Base-by-base conservation (phyloP, 2,888 invertebrate species). In the Lochmaea crataegi region DNA sequence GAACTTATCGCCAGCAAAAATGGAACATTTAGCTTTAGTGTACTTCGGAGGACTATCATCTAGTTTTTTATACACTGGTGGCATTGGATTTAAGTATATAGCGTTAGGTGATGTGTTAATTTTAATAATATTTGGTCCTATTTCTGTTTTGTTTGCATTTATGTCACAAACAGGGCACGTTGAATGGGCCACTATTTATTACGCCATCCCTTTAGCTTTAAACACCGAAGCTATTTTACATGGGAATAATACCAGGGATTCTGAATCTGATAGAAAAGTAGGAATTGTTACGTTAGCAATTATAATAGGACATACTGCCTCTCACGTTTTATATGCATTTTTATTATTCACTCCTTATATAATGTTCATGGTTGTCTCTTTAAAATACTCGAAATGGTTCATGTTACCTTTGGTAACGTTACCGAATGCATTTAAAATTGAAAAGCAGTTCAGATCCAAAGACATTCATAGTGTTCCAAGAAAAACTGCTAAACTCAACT, bases 211-310 rank as follows among this genome's bases (percentile, higher is more conserved):
- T 7, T 87, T 98, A 75, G 97, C 98, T 11, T 87, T 98, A 26
- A 97, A 97, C 83, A 97, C 97, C 1, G 98, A 97, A 86, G 97
- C 97, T 65, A 97, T 98, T 83, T 88, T 98, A 72, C 98, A 98
- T 85, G 95, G 96, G 83, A 98, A 98, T 85, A 98, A 98, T 85
- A 96, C 97, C 0, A 90, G 97, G 79, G 97, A 98, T 87, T 90
- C 95, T 79, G 96, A 96, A 83, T 92, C 92, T 73, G 98, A 98
- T 84, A 91, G 92, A 75, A 92, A 92, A 84, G 97, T 95, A 64
- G 97, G 97, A 76, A 97, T 97, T 82, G 96, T 98, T 0, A 98
- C 98, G 16, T 87, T 98, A 81, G 97, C 98, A n/a, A 97, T 98
- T 83, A 87, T 97, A 68, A 93, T 98, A 78, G 98, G 98, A 26